Evolutionary conservation across 2,113 vertebrate species (phyloP).

Genomic region (Lethenteron reissneri): DNA sequence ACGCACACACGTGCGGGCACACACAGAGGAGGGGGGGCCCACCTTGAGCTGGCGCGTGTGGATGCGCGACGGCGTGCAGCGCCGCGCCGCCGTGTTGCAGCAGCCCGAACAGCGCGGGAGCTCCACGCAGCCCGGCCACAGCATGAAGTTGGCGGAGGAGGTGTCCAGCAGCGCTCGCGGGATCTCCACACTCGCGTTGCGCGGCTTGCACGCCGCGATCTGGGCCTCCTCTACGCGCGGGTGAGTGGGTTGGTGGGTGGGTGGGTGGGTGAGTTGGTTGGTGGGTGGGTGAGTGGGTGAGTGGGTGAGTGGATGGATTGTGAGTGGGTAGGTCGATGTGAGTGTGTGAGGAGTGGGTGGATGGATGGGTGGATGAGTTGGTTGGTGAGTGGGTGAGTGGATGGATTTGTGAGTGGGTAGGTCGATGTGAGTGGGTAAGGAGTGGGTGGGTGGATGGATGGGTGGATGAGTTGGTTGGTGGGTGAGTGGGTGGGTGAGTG

Average conservation of each 20-base stretch:
- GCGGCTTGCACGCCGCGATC: slow-evolving; percentile 54
- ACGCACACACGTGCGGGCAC: too few relatives aligned
- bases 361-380: too few relatives aligned
- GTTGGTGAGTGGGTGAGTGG: too few relatives aligned
- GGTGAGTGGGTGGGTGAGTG: not conserved
- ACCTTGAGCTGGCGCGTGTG: slow-evolving; percentile 49
- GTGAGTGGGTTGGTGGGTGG: not conserved
- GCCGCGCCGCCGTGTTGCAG: slow-evolving; percentile 41
- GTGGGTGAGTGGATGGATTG: too few relatives aligned
- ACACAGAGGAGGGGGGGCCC: too few relatives aligned
- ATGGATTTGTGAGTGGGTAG: too few relatives aligned
- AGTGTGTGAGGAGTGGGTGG: too few relatives aligned
- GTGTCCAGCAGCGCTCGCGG: slow-evolving; percentile 57
- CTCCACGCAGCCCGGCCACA: slow-evolving; percentile 76
- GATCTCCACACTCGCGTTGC: slow-evolving; percentile 61
- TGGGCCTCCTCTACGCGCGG: slow-evolving; percentile 34
- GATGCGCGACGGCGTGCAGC: slow-evolving; percentile 41
- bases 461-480: too few relatives aligned
- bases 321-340: too few relatives aligned
- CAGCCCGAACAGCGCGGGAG: slow-evolving; percentile 83
- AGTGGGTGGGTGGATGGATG: not conserved
- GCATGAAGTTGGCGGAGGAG: slow-evolving; percentile 58
- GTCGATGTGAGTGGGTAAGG: too few relatives aligned
- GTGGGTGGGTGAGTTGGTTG: not conserved
- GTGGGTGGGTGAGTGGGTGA: too few relatives aligned